phyloP scores from a whole-genome alignment of 1,140 invertebrate genomes.

The Drosophila setifemur region DNA sequence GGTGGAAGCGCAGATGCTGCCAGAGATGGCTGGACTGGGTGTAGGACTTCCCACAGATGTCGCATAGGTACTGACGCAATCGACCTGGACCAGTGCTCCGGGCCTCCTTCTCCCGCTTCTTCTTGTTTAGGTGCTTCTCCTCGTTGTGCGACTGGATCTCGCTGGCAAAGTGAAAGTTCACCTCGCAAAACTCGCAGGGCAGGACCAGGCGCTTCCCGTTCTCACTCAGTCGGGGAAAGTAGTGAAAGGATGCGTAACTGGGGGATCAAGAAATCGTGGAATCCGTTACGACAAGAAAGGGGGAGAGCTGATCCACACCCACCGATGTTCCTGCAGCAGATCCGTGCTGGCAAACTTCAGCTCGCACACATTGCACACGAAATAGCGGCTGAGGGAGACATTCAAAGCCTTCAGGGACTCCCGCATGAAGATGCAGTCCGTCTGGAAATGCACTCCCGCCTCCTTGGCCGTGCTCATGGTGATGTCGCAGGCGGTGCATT shows the following conservation, averaged over 20 bases:
- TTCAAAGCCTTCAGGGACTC: slow-evolving; percentile 60
- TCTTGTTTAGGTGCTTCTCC: slow-evolving; percentile 72
- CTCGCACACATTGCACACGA: slow-evolving; percentile 83
- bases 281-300: too few relatives aligned
- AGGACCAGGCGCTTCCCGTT: slow-evolving; percentile 39
- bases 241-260: slow-evolving; percentile 65
- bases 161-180: slow-evolving; percentile 79
- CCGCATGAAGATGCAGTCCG: slow-evolving; percentile 83
- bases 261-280: not conserved
- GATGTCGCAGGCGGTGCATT: slow-evolving; percentile 84
- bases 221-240: slow-evolving; percentile 66
- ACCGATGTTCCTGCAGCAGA: slow-evolving; percentile 82
- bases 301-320: not conserved
- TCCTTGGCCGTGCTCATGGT: slow-evolving; percentile 83
- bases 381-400: slow-evolving; percentile 63
- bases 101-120: slow-evolving; percentile 68
- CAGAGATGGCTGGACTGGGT: slow-evolving; percentile 86
- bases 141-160: slow-evolving; percentile 82
- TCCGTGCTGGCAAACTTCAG: slow-evolving; percentile 72
- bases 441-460: slow-evolving; percentile 84
- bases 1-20: slow-evolving; percentile 86
- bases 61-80: slow-evolving; percentile 84
- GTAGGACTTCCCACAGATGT: slow-evolving; percentile 85
- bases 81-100: slow-evolving; percentile 31
- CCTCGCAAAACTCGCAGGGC: slow-evolving; percentile 72